Base-by-base conservation (phyloP, 2,888 invertebrate genomes). In the Aphidoletes aphidimyza region DNA sequence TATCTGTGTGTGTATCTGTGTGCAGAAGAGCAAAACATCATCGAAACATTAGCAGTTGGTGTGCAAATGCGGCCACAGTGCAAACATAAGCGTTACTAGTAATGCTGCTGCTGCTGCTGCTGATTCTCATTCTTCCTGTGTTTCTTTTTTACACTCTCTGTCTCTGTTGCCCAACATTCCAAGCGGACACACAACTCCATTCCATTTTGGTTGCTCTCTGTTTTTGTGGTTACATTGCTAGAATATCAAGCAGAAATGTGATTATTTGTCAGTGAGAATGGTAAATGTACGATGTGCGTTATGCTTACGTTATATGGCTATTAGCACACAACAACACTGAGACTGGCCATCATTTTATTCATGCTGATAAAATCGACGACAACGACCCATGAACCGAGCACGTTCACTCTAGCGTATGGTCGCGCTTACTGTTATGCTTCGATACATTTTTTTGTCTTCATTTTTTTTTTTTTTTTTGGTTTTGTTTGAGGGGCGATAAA, bases 201-300 rank as follows among this genome's bases (percentile, higher is more conserved):
- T 69, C 34, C 69, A 30, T 69, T 69, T 69, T 30, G 30, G n/a
- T n/a, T n/a, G n/a, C n/a, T n/a, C 69, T 54, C 54, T 69, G 69
- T 69, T 69, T 69, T 69, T 69, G 69, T 69, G 69, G 69, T 69
- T 69, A 69, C 69, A 69, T 30, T 42, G 42, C 42, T 42, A 14
- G 69, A 69, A 69, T 69, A 69, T 69, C 69, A 69, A 69, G 69
- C 69, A 30, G 14, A 69, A 69, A 69, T 69, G 69, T 69, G 69
- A 69, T 30, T 69, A 69, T 69, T 69, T 69, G 69, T n/a, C 69
- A 69, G 69, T 69, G 69, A 30, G 34, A 69, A 69, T 69, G 69
- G 30, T 34, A n/a, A 69, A 30, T 30, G 69, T 69, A 69, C 69
- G 69, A 3, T 47, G 47, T 47, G 17, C 47, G 47, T 17, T 69